phyloP scores from a whole-genome alignment of 1,140 invertebrate genomes.

The Brachionus plicatilis region DNA sequence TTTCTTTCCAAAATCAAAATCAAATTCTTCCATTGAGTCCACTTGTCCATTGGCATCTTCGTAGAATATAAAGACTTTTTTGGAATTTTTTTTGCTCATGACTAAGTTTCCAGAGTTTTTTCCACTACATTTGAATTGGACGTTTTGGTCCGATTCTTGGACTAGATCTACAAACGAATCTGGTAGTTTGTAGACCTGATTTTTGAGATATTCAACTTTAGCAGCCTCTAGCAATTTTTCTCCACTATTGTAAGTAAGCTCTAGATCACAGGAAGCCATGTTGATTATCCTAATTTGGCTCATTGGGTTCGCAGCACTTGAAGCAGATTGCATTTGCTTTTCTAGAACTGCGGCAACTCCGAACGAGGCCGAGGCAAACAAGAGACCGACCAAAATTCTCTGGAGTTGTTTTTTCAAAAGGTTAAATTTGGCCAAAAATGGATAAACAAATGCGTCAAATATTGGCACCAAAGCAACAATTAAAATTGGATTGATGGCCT shows the following conservation, averaged over 20 bases:
- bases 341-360: constrained; percentile 79
- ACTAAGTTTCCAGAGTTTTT: not conserved
- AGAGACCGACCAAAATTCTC: constrained; percentile 71
- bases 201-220: not conserved
- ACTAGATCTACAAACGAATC: not conserved
- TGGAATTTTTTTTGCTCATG: not conserved
- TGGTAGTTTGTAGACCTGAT: not conserved
- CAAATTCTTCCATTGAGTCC: not conserved
- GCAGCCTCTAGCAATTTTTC: not conserved
- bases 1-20: not conserved
- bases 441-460: constrained; percentile 71
- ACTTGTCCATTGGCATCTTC: not conserved
- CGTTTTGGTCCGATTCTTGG: not conserved
- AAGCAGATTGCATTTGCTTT: constrained; percentile 63
- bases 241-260: not conserved
- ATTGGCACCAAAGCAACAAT: constrained; percentile 80
- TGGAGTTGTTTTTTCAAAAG: constrained; percentile 63
- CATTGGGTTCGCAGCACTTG: not conserved
- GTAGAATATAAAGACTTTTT: not conserved
- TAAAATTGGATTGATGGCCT: constrained; percentile 70
- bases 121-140: not conserved
- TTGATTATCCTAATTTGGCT: constrained; percentile 5
- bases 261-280: not conserved
- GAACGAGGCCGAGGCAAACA: constrained; percentile 76
- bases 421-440: constrained; percentile 54